phyloP scores from a whole-genome alignment of 2,113 vertebrate genomes.

The Cercopithecus mona region DNA sequence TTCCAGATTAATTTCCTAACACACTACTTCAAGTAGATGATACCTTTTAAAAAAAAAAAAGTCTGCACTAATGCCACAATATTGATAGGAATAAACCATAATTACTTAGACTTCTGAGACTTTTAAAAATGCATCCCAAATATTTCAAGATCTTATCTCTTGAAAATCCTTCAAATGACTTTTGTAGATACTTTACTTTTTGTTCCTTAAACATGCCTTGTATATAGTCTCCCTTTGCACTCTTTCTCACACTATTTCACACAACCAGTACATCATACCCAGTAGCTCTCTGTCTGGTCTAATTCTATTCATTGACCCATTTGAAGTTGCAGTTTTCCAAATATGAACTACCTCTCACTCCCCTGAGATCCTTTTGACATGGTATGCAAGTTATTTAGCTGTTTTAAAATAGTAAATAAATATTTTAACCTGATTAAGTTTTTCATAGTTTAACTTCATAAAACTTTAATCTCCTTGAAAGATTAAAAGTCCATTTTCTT shows the following conservation, averaged over 20 bases:
- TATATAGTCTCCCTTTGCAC: not conserved
- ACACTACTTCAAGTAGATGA: not conserved
- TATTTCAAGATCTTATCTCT: not conserved
- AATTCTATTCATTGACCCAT: not conserved
- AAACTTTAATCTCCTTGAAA: conserved; percentile 2
- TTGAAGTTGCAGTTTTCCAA: not conserved
- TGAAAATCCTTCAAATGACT: not conserved
- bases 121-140: not conserved
- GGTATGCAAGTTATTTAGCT: not conserved
- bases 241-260: not conserved
- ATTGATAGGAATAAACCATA: not conserved
- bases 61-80: not conserved
- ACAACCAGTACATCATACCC: not conserved
- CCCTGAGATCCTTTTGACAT: not conserved
- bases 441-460: not conserved
- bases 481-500: not conserved
- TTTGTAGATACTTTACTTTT: not conserved
- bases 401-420: not conserved
- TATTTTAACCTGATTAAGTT: not conserved
- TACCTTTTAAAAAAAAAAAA: not conserved
- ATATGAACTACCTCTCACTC: not conserved
- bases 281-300: not conserved
- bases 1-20: not conserved
- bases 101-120: not conserved
- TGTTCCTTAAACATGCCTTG: not conserved